Base-by-base conservation (phyloP, 37 sponge, comb jelly and placozoan genomes). In the Crambe crambe region DNA sequence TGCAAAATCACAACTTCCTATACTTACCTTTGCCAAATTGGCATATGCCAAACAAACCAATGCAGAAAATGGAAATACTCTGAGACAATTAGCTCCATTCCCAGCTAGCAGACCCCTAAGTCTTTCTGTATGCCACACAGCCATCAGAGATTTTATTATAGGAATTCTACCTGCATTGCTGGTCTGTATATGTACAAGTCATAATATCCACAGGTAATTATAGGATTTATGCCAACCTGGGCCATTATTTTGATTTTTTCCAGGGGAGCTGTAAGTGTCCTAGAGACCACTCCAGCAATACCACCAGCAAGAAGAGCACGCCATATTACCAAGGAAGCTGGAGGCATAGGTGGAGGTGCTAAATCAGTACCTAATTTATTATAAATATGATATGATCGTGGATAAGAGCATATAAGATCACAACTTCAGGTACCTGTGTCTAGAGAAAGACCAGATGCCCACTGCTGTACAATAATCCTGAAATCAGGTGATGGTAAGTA, bases 231-330 rank as follows among this genome's bases (percentile, higher is more conserved):
- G 56, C 56, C 51, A 47, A 89, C 89, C 74, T 89, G 89, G 26
- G 84, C 80, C 42, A 89, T 5, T 25, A 92, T 60, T 67, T 87
- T 87, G n/a, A 87, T 30, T 21, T 73, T 83, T 58, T 92, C 92
- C 18, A 92, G 73, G 21, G 92, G 92, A 39, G 92, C 88, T 29
- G 92, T 92, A 9, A 61, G 34, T 29, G 92, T 92, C 32, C 88
- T 44, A 5, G 92, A 92, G 18, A 74, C 81, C 0, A 92, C 62
- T 12, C 88, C 92, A 41, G 84, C 92, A 20, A 83, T 20, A 27
- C 92, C 92, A n/a, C 92, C 92, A 38, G 92, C 88, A 23, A 87
- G 15, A 5, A 92, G 35, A 37, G 89, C 84, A 37, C 76, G 56
- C 80, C 84, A 83, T 4, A 92, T 73, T 1, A 75, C 66, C 42